Base-by-base conservation (phyloP, 1,140 invertebrate species). In the Lucilia cuprina region DNA sequence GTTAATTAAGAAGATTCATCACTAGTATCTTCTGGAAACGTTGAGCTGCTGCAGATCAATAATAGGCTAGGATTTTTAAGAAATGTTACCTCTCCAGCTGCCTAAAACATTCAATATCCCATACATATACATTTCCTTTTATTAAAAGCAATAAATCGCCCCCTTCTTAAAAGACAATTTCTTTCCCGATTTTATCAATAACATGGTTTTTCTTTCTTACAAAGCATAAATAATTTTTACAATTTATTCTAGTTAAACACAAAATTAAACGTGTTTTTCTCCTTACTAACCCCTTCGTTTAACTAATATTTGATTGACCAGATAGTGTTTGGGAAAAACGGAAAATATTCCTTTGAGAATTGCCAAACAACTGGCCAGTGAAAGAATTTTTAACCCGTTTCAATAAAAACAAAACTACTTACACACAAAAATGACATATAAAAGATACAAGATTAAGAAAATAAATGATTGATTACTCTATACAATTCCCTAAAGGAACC, bases 281-380 rank as follows among this genome's bases (percentile, higher is more conserved):
- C 21, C 25, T 7, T 2, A 8, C n/a, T 60, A 21, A 70, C 65
- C 65, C 41, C 41, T 41, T 2, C 41, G 10, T 70, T 70, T 70
- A 70, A 70, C 65, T 70, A 70, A 70, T 70, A 70, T 70, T 70
- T 70, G 65, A 25, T 70, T 70, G 65, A 70, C 65, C 65, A 70
- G n/a, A 70, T 70, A 70, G 10, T 21, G n/a, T 5, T n/a, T n/a
- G 7, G 55, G 13, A 60, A 12, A 41, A 60, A 30, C 1, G 1
- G 3, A 60, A 60, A n/a, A n/a, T n/a, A n/a, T n/a, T 70, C 65
- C 65, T 70, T 21, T 21, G 65, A 19, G 65, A 70, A 70, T 12
- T 19, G n/a, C n/a, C 21, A 21, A 12, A n/a, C 21, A 70, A 70
- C 65, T 70, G 65, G 65, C 65, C 65, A 70, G 65, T 70, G 21